Evolutionary conservation across 2,888 invertebrate genomes (phyloP).

Genomic region (Dermolepida albohirtum): DNA sequence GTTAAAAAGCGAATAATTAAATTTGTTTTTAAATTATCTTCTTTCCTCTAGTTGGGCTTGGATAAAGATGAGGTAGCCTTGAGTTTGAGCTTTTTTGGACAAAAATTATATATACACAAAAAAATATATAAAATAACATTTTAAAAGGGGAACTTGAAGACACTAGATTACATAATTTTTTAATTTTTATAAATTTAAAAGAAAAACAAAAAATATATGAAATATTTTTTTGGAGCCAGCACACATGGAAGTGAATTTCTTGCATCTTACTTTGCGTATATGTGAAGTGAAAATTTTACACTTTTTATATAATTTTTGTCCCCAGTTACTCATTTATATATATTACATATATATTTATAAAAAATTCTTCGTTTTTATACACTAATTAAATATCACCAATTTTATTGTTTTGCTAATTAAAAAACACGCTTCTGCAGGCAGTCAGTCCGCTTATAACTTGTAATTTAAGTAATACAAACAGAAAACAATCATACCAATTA

Average conservation of each 20-base stretch:
- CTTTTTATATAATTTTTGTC: slow-evolving; percentile 40
- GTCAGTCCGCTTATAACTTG: slow-evolving; percentile 28
- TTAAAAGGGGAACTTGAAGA: no score
- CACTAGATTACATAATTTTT: not conserved
- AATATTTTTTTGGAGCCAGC: no score
- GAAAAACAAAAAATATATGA: no score
- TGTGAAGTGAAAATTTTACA: no score
- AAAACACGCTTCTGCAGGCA: slow-evolving; percentile 40
- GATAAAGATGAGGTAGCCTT: slow-evolving; percentile 87
- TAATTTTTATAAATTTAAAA: no score
- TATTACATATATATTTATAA: slow-evolving; percentile 3
- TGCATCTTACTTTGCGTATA: no score
- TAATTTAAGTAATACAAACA: slow-evolving; percentile 24
- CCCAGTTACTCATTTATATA: slow-evolving; percentile 20
- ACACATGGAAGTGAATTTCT: no score
- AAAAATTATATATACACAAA: slow-evolving; percentile 50
- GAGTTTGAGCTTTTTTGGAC: slow-evolving; percentile 46
- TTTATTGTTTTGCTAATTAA: slow-evolving; percentile 39
- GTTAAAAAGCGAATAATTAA: slow-evolving; percentile 8
- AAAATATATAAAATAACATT: not conserved
- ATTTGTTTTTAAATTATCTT: slow-evolving; percentile 50
- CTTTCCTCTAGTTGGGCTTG: slow-evolving; percentile 83
- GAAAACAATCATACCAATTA: slow-evolving; percentile 6
- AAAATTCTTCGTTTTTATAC: slow-evolving; percentile 40
- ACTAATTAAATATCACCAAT: slow-evolving; percentile 34